These are phyloP conservation scores for Hydrolagus colliei DNA, from an alignment of 2,797 vertebrate genomes.

Conservation along the genomic window DNA sequence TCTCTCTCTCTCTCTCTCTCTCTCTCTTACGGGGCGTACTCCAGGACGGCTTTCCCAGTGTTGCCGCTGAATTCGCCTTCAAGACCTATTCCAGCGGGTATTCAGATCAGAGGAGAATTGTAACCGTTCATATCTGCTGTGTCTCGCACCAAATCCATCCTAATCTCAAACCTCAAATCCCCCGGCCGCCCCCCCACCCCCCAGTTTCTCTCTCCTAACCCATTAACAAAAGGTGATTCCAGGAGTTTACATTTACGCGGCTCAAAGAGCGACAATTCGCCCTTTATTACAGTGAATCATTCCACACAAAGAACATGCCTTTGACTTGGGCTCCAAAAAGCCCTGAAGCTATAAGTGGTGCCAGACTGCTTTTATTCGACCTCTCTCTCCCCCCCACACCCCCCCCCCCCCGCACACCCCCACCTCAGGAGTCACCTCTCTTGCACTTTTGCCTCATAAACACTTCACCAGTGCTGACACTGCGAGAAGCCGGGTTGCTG, in stretches of 20 bases:
- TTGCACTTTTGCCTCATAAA: slow-evolving; percentile 13
- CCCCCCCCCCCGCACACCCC: too few species aligned
- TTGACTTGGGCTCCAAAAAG: not conserved
- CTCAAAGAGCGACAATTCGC: not conserved
- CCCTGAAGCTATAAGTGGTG: slow-evolving; percentile 20
- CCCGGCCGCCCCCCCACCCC: too few species aligned
- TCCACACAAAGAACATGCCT: not conserved
- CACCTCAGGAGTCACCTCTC: slow-evolving; percentile 18
- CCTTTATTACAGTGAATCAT: slow-evolving; percentile 7
- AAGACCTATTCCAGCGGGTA: too few species aligned
- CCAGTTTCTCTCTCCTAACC: not conserved
- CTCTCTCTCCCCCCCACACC: too few species aligned
- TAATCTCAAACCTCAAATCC: not conserved
- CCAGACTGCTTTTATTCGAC: slow-evolving; percentile 25
- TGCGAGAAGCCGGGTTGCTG: slow-evolving; percentile 1
- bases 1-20: too few species aligned
- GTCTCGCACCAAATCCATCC: too few species aligned
- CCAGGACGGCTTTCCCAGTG: too few species aligned
- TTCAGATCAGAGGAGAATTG: too few species aligned
- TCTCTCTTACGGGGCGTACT: too few species aligned
- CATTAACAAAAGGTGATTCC: not conserved
- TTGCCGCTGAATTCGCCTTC: too few species aligned
- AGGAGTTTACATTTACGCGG: not conserved
- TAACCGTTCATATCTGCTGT: too few species aligned
- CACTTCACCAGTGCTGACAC: slow-evolving; percentile 9